These are phyloP conservation scores for Hetaerina titia DNA, from an alignment of 2,888 invertebrate genomes.

Conservation along the genomic window DNA sequence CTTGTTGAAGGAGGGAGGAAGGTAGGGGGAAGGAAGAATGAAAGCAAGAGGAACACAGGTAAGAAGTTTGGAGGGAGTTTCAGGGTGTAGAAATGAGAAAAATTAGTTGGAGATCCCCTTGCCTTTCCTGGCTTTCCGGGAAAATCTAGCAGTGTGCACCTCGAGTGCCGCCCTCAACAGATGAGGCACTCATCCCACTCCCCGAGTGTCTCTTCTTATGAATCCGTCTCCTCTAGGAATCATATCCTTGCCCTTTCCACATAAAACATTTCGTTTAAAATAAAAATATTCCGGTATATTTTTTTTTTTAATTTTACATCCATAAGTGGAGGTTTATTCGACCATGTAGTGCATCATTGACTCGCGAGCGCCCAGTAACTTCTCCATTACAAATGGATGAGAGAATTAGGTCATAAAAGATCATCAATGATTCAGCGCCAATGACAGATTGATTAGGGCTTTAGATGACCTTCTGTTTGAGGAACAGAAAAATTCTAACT, in stretches of 20 bases:
- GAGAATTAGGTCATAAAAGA: no score
- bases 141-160: not conserved
- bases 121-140: not conserved
- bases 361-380: no score
- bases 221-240: not conserved
- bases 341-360: no score
- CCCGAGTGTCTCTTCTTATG: not conserved
- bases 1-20: not conserved
- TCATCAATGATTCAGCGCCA: no score
- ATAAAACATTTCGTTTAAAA: not conserved
- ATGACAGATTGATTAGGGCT: no score
- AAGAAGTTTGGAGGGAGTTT: not conserved
- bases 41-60: not conserved
- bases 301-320: no score
- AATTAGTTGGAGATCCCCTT: not conserved
- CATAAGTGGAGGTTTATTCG: no score
- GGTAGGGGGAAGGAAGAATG: not conserved
- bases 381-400: no score
- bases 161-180: not conserved
- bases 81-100: not conserved
- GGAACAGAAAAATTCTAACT: no score
- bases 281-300: not conserved
- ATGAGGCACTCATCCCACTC: not conserved
- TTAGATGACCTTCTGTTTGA: no score
- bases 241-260: not conserved